Percentiles rank a stretch among this genome's conserved stretches.
Conservation (phyloP, 2,797 vertebrate genomes). For the Nothura maculosa region DNA sequence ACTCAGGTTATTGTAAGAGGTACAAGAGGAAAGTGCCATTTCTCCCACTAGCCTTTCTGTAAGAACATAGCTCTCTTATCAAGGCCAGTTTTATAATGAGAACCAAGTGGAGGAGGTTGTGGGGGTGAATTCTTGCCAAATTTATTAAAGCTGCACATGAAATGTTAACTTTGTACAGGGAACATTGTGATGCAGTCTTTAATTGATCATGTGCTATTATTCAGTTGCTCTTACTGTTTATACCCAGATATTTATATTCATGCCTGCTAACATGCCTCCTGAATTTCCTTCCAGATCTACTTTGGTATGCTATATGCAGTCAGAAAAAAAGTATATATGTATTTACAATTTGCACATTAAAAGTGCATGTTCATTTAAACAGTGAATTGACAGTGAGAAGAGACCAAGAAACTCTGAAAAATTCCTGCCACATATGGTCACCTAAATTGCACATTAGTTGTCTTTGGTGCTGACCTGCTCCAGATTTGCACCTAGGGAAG, state of each 20-base stretch:
- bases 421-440: constrained; percentile 64
- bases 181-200: neutral
- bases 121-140: neutral
- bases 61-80: constrained; percentile 50
- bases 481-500: neutral
- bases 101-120: constrained; percentile 61
- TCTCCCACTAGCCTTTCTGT: neutral
- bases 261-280: neutral
- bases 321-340: constrained; percentile 38
- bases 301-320: neutral
- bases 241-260: neutral
- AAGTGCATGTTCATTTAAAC: constrained; percentile 48
- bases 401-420: constrained; percentile 56
- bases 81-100: constrained; percentile 45
- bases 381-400: constrained; percentile 35
- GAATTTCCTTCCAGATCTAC: neutral
- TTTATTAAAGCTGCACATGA: constrained; percentile 15
- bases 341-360: constrained; percentile 64
- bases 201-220: neutral
- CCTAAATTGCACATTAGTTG: constrained; percentile 58
- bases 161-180: neutral
- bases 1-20: neutral
- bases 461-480: constrained; percentile 5
- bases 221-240: neutral
- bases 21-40: constrained; percentile 19